Base-by-base conservation (phyloP, 2,888 invertebrate genomes). In the Tribolium freemani region DNA sequence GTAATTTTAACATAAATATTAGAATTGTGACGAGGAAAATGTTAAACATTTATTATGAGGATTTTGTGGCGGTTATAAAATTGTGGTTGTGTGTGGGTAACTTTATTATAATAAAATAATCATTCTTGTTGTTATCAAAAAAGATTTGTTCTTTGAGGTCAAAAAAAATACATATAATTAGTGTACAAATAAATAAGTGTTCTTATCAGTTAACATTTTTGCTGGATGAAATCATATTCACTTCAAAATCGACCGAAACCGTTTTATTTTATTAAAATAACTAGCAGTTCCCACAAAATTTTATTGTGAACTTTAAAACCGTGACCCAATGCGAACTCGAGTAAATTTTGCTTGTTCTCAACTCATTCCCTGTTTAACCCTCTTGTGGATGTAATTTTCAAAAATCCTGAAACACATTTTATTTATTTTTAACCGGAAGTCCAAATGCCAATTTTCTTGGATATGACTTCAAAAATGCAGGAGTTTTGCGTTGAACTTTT, bases 181-280 rank as follows among this genome's bases (percentile, higher is more conserved):
- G 53, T 30, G 48, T 57, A 38, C 5, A 26, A 54, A 67, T 20
- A 51, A 50, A 13, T 31, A 3, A 57, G 3, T 26, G 26, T 3
- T 26, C 46, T 67, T 67, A 13, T 66, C 50, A 56, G 57, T 6
- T 64, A 70, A 8, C 61, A 3, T 16, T 64, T 57, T 26, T 57
- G 53, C n/a, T 51, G 10, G 26, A 45, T 63, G 44, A 60, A 66
- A 71, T 57, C 21, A 46, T 45, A 53, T 38, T 61, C 38, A 1
- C 8, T 38, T 38, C 1, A 16, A 16, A 16, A 16, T 16, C 2
- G 1, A 1, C 16, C 16, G 2, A 16, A 16, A 16, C 16, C 16
- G 16, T 16, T 16, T 16, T 16, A 16, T 16, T 16, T 16, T n/a
- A n/a, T n/a, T n/a, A n/a, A n/a, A n/a, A n/a, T n/a, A n/a, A n/a